Evolutionary conservation across 2,113 vertebrate genomes (phyloP), one percentile per base, ranked within the genome.

Genomic region (Tragulus kanchil): DNA sequence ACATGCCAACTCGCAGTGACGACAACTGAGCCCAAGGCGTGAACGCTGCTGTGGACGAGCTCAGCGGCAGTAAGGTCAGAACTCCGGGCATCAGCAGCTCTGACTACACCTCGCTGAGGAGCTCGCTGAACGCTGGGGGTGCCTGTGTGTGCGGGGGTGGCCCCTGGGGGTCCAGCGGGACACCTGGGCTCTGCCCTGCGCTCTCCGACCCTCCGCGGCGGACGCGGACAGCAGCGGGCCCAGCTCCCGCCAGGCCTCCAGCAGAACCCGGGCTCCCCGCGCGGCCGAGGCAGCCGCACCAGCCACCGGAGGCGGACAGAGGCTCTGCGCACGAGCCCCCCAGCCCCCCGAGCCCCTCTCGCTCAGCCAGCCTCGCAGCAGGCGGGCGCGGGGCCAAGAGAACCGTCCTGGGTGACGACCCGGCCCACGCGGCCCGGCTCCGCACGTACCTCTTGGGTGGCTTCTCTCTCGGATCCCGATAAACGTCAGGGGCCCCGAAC

Each of bases 381-480:
- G 36, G 91, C 12, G 31, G 31, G 3, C 4, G 4, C 3, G 3
- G 45, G 52, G 9, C 31, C 31, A 13, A 8, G n/a, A 31, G 19
- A 61, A 6, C 9, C 4, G 10, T 8, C 19, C 54, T 36, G 21
- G 28, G 17, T 10, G 9, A 17, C 6, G 10, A 9, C 0, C 6
- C 21, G 77, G 5, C 17, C 25, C 0, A 1, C 4, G 1, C 14
- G 2, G 54, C 1, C 11, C 50, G 0, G 7, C 52, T 0, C 14
- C 78, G 2, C 2, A 4, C 11, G 1, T 98, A 99, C 99, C 99
- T 99, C 99, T 99, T 99, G 0, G 98, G 94, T 98, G 98, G 99
- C 93, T 99, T 99, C 96, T 99, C 99, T 98, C 99, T 98, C 17
- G 98, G 98, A 97, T 99, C 99, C 62, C 99, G 99, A 98, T 98